These are phyloP conservation scores for Lochmaea capreae DNA, from an alignment of 2,888 invertebrate genomes.

Conservation along the genomic window DNA sequence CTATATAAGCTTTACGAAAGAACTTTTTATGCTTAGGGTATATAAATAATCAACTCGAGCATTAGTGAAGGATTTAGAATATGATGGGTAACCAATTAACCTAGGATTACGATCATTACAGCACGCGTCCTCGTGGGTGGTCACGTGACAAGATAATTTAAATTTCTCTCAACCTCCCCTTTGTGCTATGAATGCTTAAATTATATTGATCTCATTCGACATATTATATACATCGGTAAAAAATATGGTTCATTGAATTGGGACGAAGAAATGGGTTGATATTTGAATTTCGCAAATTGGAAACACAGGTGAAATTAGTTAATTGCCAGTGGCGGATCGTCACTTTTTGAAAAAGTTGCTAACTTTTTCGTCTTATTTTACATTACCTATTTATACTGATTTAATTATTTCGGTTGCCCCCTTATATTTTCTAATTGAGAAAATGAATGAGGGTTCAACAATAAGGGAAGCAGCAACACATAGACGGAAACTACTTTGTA, in stretches of 20 bases:
- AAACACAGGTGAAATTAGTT: too few relatives aligned
- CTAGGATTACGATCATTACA: constrained; percentile 59
- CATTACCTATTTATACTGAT: not conserved
- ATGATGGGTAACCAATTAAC: constrained; percentile 59
- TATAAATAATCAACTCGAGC: constrained; percentile 33
- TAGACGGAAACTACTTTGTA: constrained; percentile 13
- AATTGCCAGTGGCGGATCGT: too few relatives aligned
- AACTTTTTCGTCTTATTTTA: too few relatives aligned
- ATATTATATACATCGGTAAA: constrained; percentile 9
- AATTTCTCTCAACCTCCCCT: constrained; percentile 27
- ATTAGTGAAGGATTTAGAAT: constrained; percentile 41
- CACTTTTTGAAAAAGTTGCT: too few relatives aligned
- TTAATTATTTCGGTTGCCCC: not conserved
- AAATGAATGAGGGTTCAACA: constrained; percentile 4
- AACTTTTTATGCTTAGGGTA: not conserved
- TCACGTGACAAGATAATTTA: constrained; percentile 58
- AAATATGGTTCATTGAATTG: not conserved
- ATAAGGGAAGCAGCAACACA: constrained; percentile 12
- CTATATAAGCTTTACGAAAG: too few relatives aligned
- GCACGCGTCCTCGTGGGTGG: constrained; percentile 61
- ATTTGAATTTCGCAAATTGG: too few relatives aligned
- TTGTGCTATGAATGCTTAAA: constrained; percentile 48
- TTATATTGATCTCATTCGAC: constrained; percentile 41
- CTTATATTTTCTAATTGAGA: constrained; percentile 11
- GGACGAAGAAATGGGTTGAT: not conserved